phyloP scores from a whole-genome alignment of 2,113 vertebrate species.

The Brachyhypopomus occidentalis region DNA sequence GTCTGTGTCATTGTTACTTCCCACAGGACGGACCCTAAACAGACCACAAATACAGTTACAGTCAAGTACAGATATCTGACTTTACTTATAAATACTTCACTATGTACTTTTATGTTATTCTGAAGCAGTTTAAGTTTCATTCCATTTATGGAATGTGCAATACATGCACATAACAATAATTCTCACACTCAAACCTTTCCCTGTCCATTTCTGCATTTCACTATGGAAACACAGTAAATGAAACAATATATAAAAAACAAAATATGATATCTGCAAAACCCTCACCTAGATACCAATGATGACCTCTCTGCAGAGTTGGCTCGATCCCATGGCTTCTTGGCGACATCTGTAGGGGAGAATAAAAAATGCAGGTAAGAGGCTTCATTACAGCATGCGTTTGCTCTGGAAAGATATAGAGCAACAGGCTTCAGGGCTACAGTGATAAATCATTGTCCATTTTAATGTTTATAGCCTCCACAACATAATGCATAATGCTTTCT shows the following conservation, averaged over 20 bases:
- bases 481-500: background rate
- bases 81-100: background rate
- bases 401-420: no score
- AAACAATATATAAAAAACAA: no score
- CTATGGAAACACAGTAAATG: no score
- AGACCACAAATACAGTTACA: conserved; percentile 19
- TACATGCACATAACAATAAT: background rate
- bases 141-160: background rate
- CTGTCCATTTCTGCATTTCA: no score
- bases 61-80: background rate
- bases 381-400: no score
- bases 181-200: background rate
- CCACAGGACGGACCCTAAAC: conserved; percentile 86
- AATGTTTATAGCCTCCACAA: background rate
- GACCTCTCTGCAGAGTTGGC: conserved; percentile 95
- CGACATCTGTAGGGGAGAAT: conserved; percentile 77
- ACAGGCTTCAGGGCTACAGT: no score
- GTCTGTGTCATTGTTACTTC: conserved; percentile 85
- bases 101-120: background rate
- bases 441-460: no score
- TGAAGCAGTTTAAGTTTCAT: background rate
- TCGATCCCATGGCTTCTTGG: conserved; percentile 96
- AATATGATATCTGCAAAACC: conserved; percentile 1
- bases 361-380: conserved; percentile 3
- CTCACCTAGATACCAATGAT: conserved; percentile 89